Percentiles rank a stretch among this genome's conserved stretches.
These are phyloP conservation scores for Agonopterix subpropinquella DNA, from an alignment of 2,888 invertebrate species.

Conservation along the genomic window DNA sequence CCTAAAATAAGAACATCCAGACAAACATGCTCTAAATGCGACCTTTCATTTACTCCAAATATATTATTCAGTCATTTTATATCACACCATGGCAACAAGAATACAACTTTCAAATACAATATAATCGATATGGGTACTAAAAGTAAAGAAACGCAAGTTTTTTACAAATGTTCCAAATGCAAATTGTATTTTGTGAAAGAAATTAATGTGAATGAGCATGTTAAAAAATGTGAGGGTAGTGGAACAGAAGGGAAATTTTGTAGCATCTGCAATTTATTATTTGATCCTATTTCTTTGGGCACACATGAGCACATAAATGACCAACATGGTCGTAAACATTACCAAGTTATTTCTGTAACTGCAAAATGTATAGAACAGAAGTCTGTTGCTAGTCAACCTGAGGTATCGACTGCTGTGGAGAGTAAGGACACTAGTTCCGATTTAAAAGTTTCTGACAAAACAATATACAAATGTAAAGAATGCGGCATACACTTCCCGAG, in stretches of 20 bases:
- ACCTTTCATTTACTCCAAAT: conserved; percentile 40
- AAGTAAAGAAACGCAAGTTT: conserved; percentile 1
- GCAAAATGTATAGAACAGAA: too few relatives aligned
- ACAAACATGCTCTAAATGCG: conserved; percentile 51
- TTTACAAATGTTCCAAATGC: conserved; percentile 1
- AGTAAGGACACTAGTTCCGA: neutral
- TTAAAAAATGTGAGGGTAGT: conserved; percentile 1
- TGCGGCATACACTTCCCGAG: conserved; percentile 7
- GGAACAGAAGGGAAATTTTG: conserved; percentile 6
- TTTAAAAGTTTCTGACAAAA: conserved; percentile 10
- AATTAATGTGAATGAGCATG: conserved; percentile 7
- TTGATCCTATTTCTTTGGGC: conserved; percentile 4
- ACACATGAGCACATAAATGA: conserved; percentile 3
- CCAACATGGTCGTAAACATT: neutral
- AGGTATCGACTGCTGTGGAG: too few relatives aligned
- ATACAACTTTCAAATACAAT: conserved; percentile 28
- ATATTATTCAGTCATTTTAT: conserved; percentile 48
- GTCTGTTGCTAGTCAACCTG: too few relatives aligned
- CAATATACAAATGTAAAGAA: conserved; percentile 11
- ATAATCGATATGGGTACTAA: conserved; percentile 23
- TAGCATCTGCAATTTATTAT: conserved; percentile 9
- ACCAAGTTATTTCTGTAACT: neutral
- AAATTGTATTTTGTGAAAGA: conserved; percentile 7
- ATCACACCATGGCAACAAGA: conserved; percentile 45
- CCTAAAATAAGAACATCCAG: conserved; percentile 27